Percentiles rank a stretch among this genome's conserved stretches.
Evolutionary conservation across 1,140 invertebrate species (phyloP).

Genomic region (Asbolus verrucosus): DNA sequence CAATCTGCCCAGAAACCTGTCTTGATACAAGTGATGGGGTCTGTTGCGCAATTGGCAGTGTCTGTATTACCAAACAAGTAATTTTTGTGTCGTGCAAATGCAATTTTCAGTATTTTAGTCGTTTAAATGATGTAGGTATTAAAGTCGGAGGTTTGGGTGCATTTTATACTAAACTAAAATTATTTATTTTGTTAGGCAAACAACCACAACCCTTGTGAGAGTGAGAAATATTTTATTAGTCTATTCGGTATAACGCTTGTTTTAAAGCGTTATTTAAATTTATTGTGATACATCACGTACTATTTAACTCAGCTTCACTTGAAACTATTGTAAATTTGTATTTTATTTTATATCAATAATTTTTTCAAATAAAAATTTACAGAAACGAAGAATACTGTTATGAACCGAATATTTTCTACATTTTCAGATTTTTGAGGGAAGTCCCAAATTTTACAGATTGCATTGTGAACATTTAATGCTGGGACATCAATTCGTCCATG

Average conservation of each 20-base stretch:
- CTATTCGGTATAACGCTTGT: constrained; percentile 2
- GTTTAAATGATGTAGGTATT: neutral
- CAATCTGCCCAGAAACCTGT: constrained; percentile 8
- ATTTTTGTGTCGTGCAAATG: neutral
- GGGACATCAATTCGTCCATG: too few species aligned
- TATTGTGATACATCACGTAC: constrained; percentile 14
- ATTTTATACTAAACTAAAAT: too few species aligned
- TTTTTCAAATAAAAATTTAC: constrained; percentile 6
- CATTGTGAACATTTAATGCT: too few species aligned
- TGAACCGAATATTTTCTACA: too few species aligned
- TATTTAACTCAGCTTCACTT: neutral
- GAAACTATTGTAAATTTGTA: neutral
- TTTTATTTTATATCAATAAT: neutral
- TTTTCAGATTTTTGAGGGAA: too few species aligned
- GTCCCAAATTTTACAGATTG: too few species aligned
- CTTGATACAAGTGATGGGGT: constrained; percentile 20
- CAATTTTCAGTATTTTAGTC: neutral
- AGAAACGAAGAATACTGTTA: too few species aligned
- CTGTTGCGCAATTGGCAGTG: constrained; percentile 12
- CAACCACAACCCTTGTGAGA: too few species aligned
- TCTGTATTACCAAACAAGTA: constrained; percentile 18
- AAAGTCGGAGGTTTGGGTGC: neutral
- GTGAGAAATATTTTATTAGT: too few species aligned
- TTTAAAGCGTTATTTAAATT: constrained; percentile 24
- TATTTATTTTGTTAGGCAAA: too few species aligned